Conservation (phyloP, 2,113 vertebrate species). For the Acrocephalus kingi region DNA sequence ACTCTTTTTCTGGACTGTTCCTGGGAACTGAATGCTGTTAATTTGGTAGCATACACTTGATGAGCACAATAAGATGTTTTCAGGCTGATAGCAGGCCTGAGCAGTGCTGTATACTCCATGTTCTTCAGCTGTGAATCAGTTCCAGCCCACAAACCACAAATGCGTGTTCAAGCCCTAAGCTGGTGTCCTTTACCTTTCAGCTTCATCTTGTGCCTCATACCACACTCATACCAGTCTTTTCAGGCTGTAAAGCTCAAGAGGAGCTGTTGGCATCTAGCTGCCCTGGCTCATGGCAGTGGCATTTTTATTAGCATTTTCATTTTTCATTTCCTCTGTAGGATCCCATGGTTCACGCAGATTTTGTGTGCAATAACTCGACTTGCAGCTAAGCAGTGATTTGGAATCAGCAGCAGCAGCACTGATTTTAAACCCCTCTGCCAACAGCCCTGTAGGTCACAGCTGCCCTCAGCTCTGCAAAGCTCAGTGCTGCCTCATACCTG, state of each 20-base stretch:
- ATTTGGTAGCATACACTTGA: neutral
- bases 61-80: neutral
- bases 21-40: neutral
- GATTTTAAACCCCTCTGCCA: neutral
- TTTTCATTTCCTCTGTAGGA: neutral
- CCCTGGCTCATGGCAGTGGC: neutral
- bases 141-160: neutral
- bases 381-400: neutral
- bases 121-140: neutral
- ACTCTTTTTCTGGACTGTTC: neutral
- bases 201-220: neutral
- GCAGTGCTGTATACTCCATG: neutral
- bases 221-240: neutral
- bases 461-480: neutral
- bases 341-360: neutral
- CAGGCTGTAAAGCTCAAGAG: neutral
- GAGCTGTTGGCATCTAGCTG: neutral
- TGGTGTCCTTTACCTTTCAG: neutral
- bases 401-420: neutral
- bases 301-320: neutral
- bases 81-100: neutral
- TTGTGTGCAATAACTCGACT: neutral
- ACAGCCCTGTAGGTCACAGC: neutral
- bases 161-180: accelerated
- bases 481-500: neutral